Evolutionary conservation across 2,888 invertebrate genomes (phyloP).

Genomic region (Opisthograptis luteolata): DNA sequence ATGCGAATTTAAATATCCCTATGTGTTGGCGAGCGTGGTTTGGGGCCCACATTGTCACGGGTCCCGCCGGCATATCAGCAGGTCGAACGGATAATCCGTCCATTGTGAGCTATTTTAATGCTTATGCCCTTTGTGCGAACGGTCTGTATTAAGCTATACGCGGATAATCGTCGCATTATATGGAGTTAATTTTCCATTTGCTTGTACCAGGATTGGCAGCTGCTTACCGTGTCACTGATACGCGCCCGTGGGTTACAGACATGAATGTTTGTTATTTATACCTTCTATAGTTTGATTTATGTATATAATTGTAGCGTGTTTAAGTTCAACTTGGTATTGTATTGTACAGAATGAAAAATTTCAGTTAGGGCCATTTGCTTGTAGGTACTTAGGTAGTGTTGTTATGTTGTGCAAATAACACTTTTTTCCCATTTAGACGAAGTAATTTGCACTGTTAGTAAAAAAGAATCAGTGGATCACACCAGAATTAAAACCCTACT

Average conservation of each 20-base stretch:
- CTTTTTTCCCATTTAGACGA: no score
- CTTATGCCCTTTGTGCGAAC: conserved; percentile 77
- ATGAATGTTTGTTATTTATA: conserved; percentile 17
- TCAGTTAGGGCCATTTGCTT: no score
- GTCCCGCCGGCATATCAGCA: conserved; percentile 50
- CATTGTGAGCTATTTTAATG: conserved; percentile 82
- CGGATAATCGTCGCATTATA: conserved; percentile 82
- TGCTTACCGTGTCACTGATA: conserved; percentile 63
- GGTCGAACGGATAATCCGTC: conserved; percentile 77
- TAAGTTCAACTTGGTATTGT: neutral
- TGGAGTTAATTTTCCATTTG: conserved; percentile 80
- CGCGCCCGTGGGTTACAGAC: conserved; percentile 7
- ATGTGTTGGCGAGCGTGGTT: conserved; percentile 49
- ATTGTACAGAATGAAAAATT: no score
- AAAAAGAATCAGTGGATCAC: no score
- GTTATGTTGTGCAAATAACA: no score
- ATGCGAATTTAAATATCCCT: conserved; percentile 23
- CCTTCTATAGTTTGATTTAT: neutral
- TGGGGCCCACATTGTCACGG: conserved; percentile 60
- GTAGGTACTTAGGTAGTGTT: no score
- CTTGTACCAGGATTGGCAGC: conserved; percentile 67
- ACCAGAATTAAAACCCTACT: no score
- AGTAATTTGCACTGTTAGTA: no score
- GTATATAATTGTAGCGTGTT: neutral
- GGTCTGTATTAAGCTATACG: conserved; percentile 81